phyloP scores from a whole-genome alignment of 30 jellyfish, hydroid and myxozoan species.

The Rhopilema esculentum region DNA sequence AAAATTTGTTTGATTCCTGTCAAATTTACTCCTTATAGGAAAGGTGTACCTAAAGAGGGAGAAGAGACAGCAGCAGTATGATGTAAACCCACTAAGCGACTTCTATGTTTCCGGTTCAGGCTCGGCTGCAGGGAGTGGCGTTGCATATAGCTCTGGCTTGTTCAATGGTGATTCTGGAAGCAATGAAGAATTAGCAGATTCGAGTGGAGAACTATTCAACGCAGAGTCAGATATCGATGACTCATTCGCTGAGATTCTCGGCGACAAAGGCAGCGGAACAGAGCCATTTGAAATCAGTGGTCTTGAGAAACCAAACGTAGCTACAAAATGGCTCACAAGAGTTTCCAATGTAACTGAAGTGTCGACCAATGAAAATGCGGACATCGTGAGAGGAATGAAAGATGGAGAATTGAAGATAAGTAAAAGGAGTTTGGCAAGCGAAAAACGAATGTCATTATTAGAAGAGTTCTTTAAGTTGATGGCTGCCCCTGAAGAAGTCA shows the following conservation, averaged over 20 bases:
- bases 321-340: neutral
- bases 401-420: neutral
- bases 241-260: constrained; percentile 46
- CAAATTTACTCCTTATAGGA: neutral
- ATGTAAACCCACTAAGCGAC: constrained; percentile 10
- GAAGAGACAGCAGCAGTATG: neutral
- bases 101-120: constrained; percentile 25
- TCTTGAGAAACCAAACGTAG: neutral
- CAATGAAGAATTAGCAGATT: neutral
- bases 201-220: neutral
- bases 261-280: constrained; percentile 20
- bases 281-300: neutral
- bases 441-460: constrained; percentile 1
- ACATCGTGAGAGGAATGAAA: neutral
- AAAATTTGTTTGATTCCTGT: too few relatives aligned
- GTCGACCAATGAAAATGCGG: neutral
- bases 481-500: constrained; percentile 27
- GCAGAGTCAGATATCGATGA: constrained; percentile 25
- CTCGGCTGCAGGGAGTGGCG: constrained; percentile 36
- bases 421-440: constrained; percentile 2
- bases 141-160: constrained; percentile 7
- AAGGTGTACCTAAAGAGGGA: neutral
- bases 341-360: neutral
- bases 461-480: constrained; percentile 40
- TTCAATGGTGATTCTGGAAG: constrained; percentile 3